Base-by-base conservation (phyloP, 2,888 invertebrate species). In the Apamea anceps region DNA sequence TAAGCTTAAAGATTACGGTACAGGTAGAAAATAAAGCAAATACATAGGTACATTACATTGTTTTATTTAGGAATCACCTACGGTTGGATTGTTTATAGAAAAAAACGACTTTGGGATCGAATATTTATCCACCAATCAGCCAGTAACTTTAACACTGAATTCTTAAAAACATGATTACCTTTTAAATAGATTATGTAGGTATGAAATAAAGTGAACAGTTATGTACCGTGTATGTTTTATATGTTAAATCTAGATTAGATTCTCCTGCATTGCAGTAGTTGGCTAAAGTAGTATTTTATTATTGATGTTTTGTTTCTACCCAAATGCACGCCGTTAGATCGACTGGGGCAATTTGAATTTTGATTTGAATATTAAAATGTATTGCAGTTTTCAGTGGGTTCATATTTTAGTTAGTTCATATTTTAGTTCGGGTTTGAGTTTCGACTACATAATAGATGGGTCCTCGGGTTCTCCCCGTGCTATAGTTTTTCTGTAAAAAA, bases 221-320 rank as follows among this genome's bases (percentile, higher is more conserved):
- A 82, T 65, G 15, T 25, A 63, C 5, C 48, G 3, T 60, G 51
- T 75, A 37, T 66, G 57, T 76, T 82, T 71, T 63, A 65, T 51
- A 67, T 37, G 67, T 65, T 72, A 25, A 32, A 86, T 74, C 73
- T 62, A 74, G 79, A 82, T 85, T 82, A 82, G 45, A 32, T 74
- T 75, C 54, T n/a, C 51, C 85, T 86, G 85, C 86, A 85, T 63
- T 85, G 85, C 85, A 60, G 85, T 76, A 28, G 57, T 60, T 65
- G n/a, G 10, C 37, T 54, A 28, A 15, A 63, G 62, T 28, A 48
- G 66, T 74, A 54, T 79, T 79, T 79, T 76, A 68, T 65, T 86
- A 72, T 68, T 65, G 70, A 76, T 15, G 65, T 72, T 77, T 77
- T 54, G 18, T 60, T 37, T n/a, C 4, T n/a, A 72, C 13, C 1